These are phyloP conservation scores for Dicerorhinus sumatrensis DNA, from an alignment of 2,113 vertebrate species.

Conservation along the genomic window DNA sequence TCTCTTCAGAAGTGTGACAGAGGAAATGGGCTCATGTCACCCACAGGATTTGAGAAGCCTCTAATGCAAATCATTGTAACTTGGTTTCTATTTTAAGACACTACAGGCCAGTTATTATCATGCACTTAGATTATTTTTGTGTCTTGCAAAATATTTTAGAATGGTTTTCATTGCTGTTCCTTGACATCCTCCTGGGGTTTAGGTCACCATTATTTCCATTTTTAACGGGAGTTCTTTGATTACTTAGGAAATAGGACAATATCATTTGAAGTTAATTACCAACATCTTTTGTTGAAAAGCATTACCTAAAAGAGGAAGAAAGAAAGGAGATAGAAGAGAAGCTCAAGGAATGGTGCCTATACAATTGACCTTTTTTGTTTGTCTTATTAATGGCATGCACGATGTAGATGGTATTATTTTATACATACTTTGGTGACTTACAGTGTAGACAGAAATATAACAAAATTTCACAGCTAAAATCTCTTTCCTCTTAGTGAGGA, in stretches of 20 bases:
- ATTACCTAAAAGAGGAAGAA: neutral
- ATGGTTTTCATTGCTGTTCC: neutral
- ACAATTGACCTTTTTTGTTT: neutral
- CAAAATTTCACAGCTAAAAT: constrained; percentile 1
- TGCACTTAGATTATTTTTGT: constrained; percentile 33
- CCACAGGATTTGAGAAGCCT: constrained; percentile 75
- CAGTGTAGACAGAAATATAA: neutral
- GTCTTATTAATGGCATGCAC: neutral
- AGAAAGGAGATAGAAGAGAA: neutral
- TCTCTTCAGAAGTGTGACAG: constrained; percentile 77
- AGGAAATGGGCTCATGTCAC: constrained; percentile 38
- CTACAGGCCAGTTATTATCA: constrained; percentile 32
- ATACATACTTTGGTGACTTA: neutral
- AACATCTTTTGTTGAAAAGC: neutral
- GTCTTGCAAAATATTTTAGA: constrained; percentile 11
- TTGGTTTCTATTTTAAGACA: constrained; percentile 55
- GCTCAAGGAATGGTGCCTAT: neutral
- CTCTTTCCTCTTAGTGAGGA: neutral
- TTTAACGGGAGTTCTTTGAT: neutral
- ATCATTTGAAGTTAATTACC: neutral
- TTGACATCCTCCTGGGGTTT: neutral
- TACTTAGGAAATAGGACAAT: constrained; percentile 14
- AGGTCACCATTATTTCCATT: constrained; percentile 42
- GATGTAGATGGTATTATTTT: neutral
- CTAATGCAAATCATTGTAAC: constrained; percentile 51